Evolutionary conservation across 2,888 invertebrate species (phyloP), one percentile per base, ranked within the genome.

Genomic region (Molorchus minor): DNA sequence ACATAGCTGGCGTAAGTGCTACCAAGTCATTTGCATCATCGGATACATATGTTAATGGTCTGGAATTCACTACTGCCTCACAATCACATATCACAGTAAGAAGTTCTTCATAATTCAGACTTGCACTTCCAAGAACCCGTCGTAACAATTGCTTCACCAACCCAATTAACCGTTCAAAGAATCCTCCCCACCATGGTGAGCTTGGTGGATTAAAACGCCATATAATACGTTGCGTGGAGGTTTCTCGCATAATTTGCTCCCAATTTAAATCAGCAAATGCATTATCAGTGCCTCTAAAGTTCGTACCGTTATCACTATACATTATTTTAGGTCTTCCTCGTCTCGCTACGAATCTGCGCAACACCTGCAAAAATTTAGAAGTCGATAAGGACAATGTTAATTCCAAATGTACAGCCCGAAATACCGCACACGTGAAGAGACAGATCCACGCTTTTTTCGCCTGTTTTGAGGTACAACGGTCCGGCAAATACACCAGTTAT

Each of bases 401-500:
- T 44, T 29, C 29, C 13, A 44, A 15, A 21, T 44, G 44, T 7
- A 44, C 21, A 10, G 44, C 44, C 21, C 44, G 21, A 21, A 20
- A 44, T 12, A 25, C 8, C 2, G 30, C 30, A 30, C 30, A 30
- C 2, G 30, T 30, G 25, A 33, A 52, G 17, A 5, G 40, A 19
- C 25, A 30, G 13, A 38, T 35, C 12, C 33, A 51, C 21, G 19
- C 38, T 29, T 52, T 52, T 51, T 29, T 29, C 19, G 7, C 67
- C 59, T 13, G 53, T 62, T 44, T 56, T 69, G 5, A 77, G 53
- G 13, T 53, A 60, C 4, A 80, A 40, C 1, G 80, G 79, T 1
- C 80, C 80, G 2, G 72, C 68, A 30, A 78, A 63, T 2, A 77
- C 61, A 4, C 76, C 78, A 5, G 58, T 58, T 3, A 71, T 58